These are phyloP conservation scores for Pterocles orientalis DNA, from an alignment of 2,113 vertebrate species.

Conservation along the genomic window DNA sequence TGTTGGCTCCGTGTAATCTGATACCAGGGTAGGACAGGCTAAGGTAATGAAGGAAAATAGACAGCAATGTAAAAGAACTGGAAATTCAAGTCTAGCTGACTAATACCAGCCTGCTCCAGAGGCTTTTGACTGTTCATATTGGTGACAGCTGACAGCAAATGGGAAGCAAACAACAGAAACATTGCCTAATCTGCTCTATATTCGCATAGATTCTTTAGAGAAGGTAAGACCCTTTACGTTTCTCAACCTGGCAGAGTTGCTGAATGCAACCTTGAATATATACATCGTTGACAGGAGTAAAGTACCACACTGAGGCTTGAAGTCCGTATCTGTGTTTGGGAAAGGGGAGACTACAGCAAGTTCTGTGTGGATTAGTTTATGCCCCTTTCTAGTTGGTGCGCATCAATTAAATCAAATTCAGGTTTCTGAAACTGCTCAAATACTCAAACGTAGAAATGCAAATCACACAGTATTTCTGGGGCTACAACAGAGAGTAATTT, in stretches of 20 bases:
- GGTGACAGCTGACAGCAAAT: slow-evolving; percentile 72
- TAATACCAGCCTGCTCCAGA: slow-evolving; percentile 64
- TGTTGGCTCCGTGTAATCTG: slow-evolving; percentile 75
- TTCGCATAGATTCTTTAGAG: background rate
- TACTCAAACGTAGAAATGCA: background rate
- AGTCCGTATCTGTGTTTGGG: background rate
- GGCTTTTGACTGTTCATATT: slow-evolving; percentile 51
- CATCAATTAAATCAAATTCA: background rate
- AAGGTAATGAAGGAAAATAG: slow-evolving; percentile 69
- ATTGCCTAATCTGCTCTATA: background rate
- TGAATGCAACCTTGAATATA: background rate
- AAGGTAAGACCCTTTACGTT: slow-evolving; percentile 46
- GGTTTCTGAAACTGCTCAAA: background rate
- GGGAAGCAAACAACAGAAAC: slow-evolving; percentile 15
- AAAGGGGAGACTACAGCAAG: background rate
- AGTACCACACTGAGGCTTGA: background rate
- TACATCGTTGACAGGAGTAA: fast-evolving
- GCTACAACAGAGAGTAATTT: background rate
- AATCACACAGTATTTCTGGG: background rate
- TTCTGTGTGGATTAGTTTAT: background rate
- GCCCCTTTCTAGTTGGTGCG: background rate
- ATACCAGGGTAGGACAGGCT: slow-evolving; percentile 64
- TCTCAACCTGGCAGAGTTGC: background rate
- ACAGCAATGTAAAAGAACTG: slow-evolving; percentile 82
- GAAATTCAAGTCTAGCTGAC: slow-evolving; percentile 83